Conservation (phyloP, 2,113 vertebrate genomes). For the Cygnus buccinator region DNA sequence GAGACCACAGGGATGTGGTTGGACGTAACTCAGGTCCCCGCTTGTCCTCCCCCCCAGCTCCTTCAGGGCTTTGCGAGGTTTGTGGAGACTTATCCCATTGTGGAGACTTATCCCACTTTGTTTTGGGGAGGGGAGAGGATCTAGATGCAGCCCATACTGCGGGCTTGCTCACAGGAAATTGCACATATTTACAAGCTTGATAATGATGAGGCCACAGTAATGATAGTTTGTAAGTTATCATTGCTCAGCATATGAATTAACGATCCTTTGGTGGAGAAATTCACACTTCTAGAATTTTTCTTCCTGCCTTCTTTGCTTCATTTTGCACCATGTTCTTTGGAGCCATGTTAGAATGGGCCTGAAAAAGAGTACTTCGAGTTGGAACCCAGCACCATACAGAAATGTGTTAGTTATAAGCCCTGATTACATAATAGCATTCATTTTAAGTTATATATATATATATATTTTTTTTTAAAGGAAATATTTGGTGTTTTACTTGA, state of each 20-base stretch:
- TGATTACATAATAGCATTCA: neutral
- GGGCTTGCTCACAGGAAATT: fast-evolving
- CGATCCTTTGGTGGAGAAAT: neutral
- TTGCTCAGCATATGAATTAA: neutral
- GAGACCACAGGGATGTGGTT: fast-evolving
- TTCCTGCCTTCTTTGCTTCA: neutral
- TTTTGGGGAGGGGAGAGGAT: neutral
- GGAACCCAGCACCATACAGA: neutral
- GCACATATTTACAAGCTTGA: neutral
- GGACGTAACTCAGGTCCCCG: neutral
- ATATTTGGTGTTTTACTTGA: neutral
- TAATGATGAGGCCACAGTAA: neutral
- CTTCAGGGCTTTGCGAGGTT: neutral
- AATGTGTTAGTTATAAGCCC: neutral
- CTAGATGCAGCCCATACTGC: neutral
- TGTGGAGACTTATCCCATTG: neutral
- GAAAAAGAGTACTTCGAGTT: neutral
- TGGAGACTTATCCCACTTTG: neutral
- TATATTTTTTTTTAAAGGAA: neutral
- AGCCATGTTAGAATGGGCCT: neutral
- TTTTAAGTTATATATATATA: neutral
- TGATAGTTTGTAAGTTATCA: neutral
- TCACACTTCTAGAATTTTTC: neutral
- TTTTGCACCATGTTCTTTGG: neutral
- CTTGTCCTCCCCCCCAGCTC: neutral